phyloP scores from a whole-genome alignment of 2,113 vertebrate genomes.

The Microtus montanus region DNA sequence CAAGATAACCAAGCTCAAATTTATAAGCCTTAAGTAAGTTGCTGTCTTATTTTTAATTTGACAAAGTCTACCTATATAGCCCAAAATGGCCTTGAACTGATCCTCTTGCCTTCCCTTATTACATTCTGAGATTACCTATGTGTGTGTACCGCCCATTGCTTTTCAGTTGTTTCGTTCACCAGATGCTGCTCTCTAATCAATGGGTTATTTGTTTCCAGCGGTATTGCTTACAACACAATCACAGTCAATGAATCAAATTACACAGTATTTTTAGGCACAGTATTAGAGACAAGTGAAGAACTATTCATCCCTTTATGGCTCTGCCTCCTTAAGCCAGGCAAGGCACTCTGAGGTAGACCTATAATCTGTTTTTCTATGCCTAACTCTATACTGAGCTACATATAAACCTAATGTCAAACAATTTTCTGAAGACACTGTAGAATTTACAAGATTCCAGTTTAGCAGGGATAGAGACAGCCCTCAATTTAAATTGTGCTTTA shows the following conservation, averaged over 20 bases:
- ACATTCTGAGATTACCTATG: background rate
- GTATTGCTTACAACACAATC: constrained; percentile 28
- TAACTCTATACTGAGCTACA: constrained; percentile 40
- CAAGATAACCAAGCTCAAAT: constrained; percentile 25
- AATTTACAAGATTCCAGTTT: constrained; percentile 24
- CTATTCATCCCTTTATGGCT: constrained; percentile 17
- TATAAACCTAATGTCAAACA: constrained; percentile 31
- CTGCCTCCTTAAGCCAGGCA: background rate
- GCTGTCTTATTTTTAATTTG: background rate
- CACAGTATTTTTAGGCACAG: constrained; percentile 7
- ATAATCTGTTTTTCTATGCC: background rate
- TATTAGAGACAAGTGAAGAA: background rate
- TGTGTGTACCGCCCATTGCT: background rate
- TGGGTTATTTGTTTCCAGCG: constrained; percentile 53
- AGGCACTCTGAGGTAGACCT: background rate
- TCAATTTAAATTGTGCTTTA: constrained; percentile 34
- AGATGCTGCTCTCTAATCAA: constrained; percentile 18
- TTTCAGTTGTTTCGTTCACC: background rate
- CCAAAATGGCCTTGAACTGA: background rate
- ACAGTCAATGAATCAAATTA: constrained; percentile 42
- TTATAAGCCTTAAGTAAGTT: background rate
- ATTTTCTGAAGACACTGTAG: constrained; percentile 23
- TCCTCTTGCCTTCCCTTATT: background rate
- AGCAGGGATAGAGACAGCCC: background rate
- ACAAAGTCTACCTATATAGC: background rate